A percentile compares a stretch with the other conserved stretches of the same genome.
phyloP scores from a whole-genome alignment of 2,113 vertebrate species.

The Erythrolamprus reginae region DNA sequence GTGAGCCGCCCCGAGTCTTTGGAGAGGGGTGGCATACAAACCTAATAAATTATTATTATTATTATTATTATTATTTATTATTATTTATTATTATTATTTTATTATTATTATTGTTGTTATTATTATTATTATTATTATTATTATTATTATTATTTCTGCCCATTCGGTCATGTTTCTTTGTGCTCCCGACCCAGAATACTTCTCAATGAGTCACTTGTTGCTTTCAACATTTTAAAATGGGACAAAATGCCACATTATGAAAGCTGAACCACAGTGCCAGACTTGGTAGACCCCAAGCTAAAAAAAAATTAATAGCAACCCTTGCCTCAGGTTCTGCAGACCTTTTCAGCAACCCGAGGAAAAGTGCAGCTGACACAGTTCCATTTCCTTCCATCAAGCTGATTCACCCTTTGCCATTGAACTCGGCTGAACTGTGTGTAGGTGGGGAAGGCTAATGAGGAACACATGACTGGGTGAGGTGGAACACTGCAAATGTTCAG shows the following conservation, averaged over 20 bases:
- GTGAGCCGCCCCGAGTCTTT: too few species aligned
- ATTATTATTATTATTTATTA: too few species aligned
- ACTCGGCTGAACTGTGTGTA: background rate
- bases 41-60: too few species aligned
- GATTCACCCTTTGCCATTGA: slow-evolving; percentile 12
- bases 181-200: background rate
- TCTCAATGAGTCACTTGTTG: background rate
- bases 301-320: too few species aligned
- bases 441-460: background rate
- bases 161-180: background rate
- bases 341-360: slow-evolving; percentile 8
- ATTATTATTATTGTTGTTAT: too few species aligned
- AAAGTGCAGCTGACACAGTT: background rate
- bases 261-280: background rate
- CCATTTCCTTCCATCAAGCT: background rate
- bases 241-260: background rate
- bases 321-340: background rate
- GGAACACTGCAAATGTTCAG: background rate
- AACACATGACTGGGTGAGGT: background rate
- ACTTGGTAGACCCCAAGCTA: background rate
- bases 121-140: too few species aligned
- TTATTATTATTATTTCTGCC: too few species aligned
- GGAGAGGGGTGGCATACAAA: too few species aligned
- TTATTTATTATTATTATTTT: too few species aligned
- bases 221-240: background rate